Evolutionary conservation across 2,113 vertebrate species (phyloP).

Genomic region (Cyprinodon variegatus): DNA sequence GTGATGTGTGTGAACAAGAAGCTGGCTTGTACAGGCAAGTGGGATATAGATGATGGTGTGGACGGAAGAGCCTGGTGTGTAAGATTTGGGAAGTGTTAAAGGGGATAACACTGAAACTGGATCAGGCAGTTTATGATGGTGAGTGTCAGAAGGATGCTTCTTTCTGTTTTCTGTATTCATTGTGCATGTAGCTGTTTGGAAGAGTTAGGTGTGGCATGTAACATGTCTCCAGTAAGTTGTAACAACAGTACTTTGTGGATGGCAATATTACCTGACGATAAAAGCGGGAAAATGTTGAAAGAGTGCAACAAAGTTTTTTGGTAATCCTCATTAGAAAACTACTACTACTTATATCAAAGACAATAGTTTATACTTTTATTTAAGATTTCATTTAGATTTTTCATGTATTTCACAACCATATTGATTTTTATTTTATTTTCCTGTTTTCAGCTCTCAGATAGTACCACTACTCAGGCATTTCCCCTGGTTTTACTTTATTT

Average conservation of each 20-base stretch:
- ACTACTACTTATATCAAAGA: not conserved
- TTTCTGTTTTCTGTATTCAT: slow-evolving; percentile 1
- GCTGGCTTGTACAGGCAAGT: slow-evolving; percentile 43
- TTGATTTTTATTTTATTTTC: not conserved
- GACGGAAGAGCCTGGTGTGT: slow-evolving; percentile 31
- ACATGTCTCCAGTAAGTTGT: slow-evolving; percentile 9
- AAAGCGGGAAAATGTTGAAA: slow-evolving; percentile 41
- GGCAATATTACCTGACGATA: slow-evolving; percentile 58
- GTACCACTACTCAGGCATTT: not conserved
- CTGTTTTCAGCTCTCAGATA: slow-evolving; percentile 19
- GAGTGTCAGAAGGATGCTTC: slow-evolving; percentile 52
- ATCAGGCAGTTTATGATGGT: slow-evolving; percentile 57
- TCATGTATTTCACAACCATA: slow-evolving; percentile 6
- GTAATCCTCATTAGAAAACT: slow-evolving; percentile 18
- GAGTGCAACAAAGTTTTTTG: slow-evolving; percentile 40
- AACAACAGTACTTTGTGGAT: slow-evolving; percentile 13
- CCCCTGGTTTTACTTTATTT: slow-evolving; percentile 22
- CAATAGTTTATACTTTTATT: not conserved
- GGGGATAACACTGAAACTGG: slow-evolving; percentile 52
- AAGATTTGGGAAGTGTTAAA: slow-evolving; percentile 38
- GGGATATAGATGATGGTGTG: slow-evolving; percentile 35
- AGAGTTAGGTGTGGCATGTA: not conserved
- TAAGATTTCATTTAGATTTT: not conserved
- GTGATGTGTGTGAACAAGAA: slow-evolving; percentile 42
- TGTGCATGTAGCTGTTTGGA: not conserved